Conservation (phyloP, 1,140 invertebrate genomes). For the Aphidius gifuensis region DNA sequence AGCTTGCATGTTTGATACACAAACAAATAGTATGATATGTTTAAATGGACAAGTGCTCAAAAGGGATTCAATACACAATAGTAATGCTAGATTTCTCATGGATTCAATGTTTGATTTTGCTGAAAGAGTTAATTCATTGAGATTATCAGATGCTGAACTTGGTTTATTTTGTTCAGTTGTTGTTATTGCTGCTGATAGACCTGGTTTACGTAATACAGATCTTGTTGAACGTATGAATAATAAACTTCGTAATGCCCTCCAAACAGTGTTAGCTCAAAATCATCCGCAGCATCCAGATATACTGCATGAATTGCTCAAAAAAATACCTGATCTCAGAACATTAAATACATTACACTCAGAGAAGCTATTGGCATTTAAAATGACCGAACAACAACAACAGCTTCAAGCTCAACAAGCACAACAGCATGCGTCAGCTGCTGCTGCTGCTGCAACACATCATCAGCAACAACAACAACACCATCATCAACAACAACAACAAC, state of each 20-base stretch:
- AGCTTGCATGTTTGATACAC: constrained; percentile 90
- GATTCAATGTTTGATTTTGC: constrained; percentile 98
- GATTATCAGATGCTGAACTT: constrained; percentile 87
- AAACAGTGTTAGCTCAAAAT: constrained; percentile 83
- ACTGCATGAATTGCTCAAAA: constrained; percentile 84
- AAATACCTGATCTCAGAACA: constrained; percentile 91
- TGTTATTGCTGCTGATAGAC: constrained; percentile 89
- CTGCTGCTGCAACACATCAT: constrained; percentile 36
- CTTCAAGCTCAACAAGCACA: constrained; percentile 60
- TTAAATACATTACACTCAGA: constrained; percentile 95
- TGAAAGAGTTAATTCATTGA: constrained; percentile 85
- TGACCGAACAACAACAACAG: constrained; percentile 82
- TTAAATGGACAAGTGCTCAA: constrained; percentile 88
- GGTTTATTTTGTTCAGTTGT: constrained; percentile 94
- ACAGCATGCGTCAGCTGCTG: constrained; percentile 29
- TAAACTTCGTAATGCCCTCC: constrained; percentile 79
- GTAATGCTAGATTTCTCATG: constrained; percentile 90
- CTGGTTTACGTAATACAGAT: constrained; percentile 87
- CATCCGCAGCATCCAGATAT: constrained; percentile 78
- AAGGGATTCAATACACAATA: constrained; percentile 84
- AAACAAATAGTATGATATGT: constrained; percentile 88
- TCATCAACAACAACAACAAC: constrained; percentile 58
- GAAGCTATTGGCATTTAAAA: constrained; percentile 89
- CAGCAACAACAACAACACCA: constrained; percentile 44
- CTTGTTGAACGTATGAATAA: constrained; percentile 90